Percentiles rank a stretch among this genome's conserved stretches.
phyloP scores from a whole-genome alignment of 1,140 invertebrate genomes.

The Cephus cinctus region DNA sequence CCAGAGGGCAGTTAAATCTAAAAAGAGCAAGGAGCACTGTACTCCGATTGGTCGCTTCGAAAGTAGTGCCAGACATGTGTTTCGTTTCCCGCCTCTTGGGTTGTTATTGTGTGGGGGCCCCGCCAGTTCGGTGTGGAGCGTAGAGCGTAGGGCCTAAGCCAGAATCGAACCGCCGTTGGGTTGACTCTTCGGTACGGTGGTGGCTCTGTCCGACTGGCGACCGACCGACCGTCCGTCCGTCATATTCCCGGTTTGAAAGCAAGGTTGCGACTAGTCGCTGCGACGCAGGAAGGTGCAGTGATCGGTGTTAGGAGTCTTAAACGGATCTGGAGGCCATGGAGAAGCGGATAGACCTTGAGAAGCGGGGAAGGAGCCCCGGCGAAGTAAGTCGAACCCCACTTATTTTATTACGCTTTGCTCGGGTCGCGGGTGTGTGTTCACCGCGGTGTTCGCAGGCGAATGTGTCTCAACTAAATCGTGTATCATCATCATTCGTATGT shows the following conservation, averaged over 20 bases:
- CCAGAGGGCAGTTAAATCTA: too few species aligned
- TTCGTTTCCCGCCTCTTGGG: conserved; percentile 32
- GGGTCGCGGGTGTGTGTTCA: not conserved
- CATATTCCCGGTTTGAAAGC: conserved; percentile 53
- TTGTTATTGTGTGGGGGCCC: conserved; percentile 32
- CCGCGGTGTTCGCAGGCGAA: not conserved
- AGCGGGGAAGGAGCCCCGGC: conserved; percentile 76
- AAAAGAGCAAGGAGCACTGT: not conserved
- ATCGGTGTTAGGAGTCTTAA: conserved; percentile 19
- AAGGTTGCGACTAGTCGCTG: conserved; percentile 49
- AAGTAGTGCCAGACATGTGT: conserved; percentile 46
- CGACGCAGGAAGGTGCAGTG: conserved; percentile 48
- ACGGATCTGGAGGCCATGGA: conserved; percentile 68
- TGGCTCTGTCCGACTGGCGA: conserved; percentile 41
- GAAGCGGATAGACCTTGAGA: conserved; percentile 88
- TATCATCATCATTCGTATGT: too few species aligned
- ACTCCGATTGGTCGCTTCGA: conserved; percentile 41
- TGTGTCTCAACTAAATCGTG: too few species aligned
- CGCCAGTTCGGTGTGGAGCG: conserved; percentile 30
- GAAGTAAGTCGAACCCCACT: conserved; percentile 65
- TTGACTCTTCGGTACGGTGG: conserved; percentile 32
- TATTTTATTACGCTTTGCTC: conserved; percentile 5
- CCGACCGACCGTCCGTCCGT: conserved; percentile 46
- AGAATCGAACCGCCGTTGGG: conserved; percentile 43
- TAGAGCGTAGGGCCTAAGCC: conserved; percentile 31